These are phyloP conservation scores for Tragelaphus scriptus DNA, from an alignment of 2,113 vertebrate genomes.

Conservation along the genomic window DNA sequence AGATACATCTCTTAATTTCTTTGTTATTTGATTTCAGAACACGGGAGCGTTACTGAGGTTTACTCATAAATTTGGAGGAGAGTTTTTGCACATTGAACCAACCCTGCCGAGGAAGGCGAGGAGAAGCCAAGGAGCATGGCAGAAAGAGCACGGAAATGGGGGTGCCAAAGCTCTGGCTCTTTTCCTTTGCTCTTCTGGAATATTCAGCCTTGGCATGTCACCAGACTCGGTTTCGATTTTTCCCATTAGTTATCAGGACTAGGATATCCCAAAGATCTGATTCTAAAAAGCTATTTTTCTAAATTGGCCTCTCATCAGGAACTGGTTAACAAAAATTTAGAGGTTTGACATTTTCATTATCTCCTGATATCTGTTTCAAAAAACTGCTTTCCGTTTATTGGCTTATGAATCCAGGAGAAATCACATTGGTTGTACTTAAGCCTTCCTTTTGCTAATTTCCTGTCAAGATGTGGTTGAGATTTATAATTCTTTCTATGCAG, in stretches of 20 bases:
- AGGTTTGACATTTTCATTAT: neutral
- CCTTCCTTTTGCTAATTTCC: neutral
- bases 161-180: neutral
- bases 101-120: neutral
- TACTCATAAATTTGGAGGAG: neutral
- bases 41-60: neutral
- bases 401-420: conserved; percentile 25
- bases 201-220: neutral
- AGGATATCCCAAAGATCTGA: neutral
- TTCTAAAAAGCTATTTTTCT: neutral
- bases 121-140: neutral
- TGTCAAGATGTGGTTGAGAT: neutral
- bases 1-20: neutral
- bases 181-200: neutral
- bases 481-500: neutral
- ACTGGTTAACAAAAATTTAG: neutral
- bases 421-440: neutral
- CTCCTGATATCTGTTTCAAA: neutral
- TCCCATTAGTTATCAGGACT: neutral
- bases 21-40: neutral
- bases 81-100: neutral
- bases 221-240: neutral
- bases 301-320: neutral
- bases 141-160: neutral
- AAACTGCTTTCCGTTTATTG: conserved; percentile 6